A percentile compares a stretch with the other conserved stretches of the same genome.
phyloP scores from a whole-genome alignment of 2,113 vertebrate species.

The Phyllostomus hastatus region DNA sequence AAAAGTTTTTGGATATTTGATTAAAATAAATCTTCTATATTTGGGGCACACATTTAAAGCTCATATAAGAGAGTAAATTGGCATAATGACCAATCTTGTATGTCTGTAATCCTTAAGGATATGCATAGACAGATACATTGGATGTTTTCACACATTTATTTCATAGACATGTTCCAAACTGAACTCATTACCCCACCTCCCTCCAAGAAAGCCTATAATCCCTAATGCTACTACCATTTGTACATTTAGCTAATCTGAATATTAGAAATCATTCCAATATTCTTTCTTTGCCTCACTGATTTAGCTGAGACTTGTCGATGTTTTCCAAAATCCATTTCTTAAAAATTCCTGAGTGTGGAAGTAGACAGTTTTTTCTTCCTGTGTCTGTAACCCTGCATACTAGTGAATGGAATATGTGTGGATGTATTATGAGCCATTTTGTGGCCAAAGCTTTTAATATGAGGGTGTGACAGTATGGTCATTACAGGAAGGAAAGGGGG shows the following conservation, averaged over 20 bases:
- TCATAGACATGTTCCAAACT: slow-evolving; percentile 8
- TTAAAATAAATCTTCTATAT: slow-evolving; percentile 23
- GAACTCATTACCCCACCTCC: neutral
- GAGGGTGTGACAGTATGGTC: neutral
- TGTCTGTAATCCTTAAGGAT: slow-evolving; percentile 25
- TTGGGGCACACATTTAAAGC: neutral
- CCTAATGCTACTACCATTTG: neutral
- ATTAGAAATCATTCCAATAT: neutral
- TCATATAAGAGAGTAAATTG: slow-evolving; percentile 16
- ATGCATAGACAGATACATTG: neutral
- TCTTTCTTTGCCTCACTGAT: neutral
- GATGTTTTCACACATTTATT: neutral
- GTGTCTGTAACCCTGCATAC: neutral
- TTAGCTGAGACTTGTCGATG: neutral
- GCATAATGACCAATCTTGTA: neutral
- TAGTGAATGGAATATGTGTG: neutral
- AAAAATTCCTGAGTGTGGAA: neutral
- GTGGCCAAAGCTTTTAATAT: slow-evolving; percentile 32
- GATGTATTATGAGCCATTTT: neutral
- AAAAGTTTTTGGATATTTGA: slow-evolving; percentile 44
- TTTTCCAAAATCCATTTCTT: slow-evolving; percentile 6
- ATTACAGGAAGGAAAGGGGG: too few species aligned
- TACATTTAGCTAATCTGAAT: neutral
- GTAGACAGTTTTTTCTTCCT: neutral
- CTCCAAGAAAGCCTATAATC: neutral